These are phyloP conservation scores for Peromyscus nudipes DNA, from an alignment of 2,797 vertebrate genomes.

Conservation along the genomic window DNA sequence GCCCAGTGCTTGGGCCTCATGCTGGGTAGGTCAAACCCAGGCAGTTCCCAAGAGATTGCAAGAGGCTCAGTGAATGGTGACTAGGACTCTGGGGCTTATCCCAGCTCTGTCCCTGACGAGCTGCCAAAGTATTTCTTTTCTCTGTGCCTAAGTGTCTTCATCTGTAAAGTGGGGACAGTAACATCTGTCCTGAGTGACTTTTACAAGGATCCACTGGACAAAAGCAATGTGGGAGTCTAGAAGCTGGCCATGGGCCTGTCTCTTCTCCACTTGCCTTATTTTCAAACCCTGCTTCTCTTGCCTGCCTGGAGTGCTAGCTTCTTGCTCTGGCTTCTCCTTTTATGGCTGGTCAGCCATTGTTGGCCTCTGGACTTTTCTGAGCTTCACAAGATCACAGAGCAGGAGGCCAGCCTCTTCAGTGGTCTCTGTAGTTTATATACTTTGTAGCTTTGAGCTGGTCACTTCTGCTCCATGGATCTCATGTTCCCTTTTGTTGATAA, in stretches of 20 bases:
- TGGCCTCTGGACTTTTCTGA: not conserved
- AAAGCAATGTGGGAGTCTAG: not conserved
- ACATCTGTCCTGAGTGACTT: not conserved
- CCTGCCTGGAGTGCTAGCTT: fast-evolving
- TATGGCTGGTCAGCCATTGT: fast-evolving
- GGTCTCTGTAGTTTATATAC: not conserved
- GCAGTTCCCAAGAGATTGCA: not conserved
- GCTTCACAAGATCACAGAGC: not conserved
- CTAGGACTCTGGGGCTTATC: not conserved
- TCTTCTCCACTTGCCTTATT: too few relatives aligned
- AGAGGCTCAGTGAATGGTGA: not conserved
- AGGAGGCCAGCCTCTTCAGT: not conserved
- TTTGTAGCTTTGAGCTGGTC: not conserved
- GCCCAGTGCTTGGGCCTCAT: not conserved
- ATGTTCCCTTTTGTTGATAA: not conserved
- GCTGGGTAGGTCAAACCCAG: fast-evolving
- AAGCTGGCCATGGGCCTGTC: fast-evolving
- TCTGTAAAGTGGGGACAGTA: not conserved
- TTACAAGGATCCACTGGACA: not conserved
- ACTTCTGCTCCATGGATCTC: not conserved
- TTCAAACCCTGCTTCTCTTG: not conserved
- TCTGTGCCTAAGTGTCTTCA: not conserved
- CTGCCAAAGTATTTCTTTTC: not conserved
- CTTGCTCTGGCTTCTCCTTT: not conserved
- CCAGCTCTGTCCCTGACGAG: not conserved